Evolutionary conservation across 2,888 invertebrate species (phyloP).

Genomic region (Tethea ocularis): DNA sequence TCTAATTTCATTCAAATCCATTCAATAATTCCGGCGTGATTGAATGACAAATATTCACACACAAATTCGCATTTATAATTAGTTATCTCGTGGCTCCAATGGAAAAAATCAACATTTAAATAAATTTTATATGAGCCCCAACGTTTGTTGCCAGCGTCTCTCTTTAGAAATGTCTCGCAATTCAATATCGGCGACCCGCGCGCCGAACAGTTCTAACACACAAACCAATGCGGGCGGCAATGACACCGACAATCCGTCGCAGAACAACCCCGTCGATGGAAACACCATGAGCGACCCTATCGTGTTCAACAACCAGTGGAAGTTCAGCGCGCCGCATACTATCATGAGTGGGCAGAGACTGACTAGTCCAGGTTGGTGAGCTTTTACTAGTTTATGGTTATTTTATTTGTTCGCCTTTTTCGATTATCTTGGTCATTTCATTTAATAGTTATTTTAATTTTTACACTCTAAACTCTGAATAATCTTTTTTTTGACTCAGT

Average conservation of each 20-base stretch:
- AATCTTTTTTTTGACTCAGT: too few species aligned
- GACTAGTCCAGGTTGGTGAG: conserved; percentile 54
- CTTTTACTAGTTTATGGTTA: background rate
- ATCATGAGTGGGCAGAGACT: conserved; percentile 52
- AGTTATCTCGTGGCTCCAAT: too few species aligned
- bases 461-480: too few species aligned
- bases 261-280: conserved; percentile 75
- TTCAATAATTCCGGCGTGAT: too few species aligned
- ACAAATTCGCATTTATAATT: too few species aligned
- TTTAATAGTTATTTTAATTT: too few species aligned
- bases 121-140: background rate
- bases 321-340: conserved; percentile 55
- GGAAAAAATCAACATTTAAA: too few species aligned
- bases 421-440: too few species aligned
- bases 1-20: too few species aligned
- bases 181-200: conserved; percentile 83
- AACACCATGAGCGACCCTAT: conserved; percentile 54
- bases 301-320: conserved; percentile 62
- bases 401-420: too few species aligned
- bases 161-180: conserved; percentile 88
- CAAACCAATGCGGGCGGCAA: conserved; percentile 31
- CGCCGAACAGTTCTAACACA: conserved; percentile 36
- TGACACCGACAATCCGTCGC: conserved; percentile 59
- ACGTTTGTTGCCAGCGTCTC: conserved; percentile 77
- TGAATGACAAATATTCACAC: too few species aligned